Evolutionary conservation across 2,888 invertebrate genomes (phyloP).

Genomic region (Tetragnatha montana): DNA sequence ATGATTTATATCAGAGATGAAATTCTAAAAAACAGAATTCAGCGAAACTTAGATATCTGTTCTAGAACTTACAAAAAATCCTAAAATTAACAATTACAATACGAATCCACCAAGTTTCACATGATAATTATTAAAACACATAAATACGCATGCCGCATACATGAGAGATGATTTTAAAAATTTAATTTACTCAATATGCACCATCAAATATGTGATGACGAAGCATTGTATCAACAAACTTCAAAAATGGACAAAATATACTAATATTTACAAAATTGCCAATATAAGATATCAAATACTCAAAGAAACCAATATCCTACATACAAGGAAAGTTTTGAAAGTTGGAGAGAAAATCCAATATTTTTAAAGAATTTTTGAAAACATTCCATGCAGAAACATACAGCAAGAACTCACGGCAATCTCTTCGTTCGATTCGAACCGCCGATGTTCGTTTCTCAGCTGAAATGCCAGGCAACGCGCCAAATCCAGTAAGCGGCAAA

Average conservation of each 20-base stretch:
- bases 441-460: conserved; percentile 37
- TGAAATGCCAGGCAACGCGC: conserved; percentile 54
- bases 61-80: not conserved
- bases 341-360: not conserved
- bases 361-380: conserved; percentile 47
- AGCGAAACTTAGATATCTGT: not conserved
- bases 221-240: not conserved
- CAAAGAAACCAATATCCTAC: not conserved
- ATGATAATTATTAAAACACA: not conserved
- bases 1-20: conserved; percentile 1
- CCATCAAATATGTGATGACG: not conserved
- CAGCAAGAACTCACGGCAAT: conserved; percentile 25
- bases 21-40: conserved; percentile 8
- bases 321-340: not conserved
- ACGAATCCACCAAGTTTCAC: not conserved
- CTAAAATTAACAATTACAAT: not conserved
- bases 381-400: conserved; percentile 6
- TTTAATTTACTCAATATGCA: not conserved
- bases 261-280: not conserved
- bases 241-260: too few species aligned
- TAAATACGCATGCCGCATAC: not conserved
- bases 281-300: not conserved
- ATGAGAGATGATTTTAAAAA: not conserved
- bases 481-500: conserved; percentile 41
- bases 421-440: conserved; percentile 54